phyloP scores from a whole-genome alignment of 2,797 vertebrate genomes.

The Pseudochirops cupreus region DNA sequence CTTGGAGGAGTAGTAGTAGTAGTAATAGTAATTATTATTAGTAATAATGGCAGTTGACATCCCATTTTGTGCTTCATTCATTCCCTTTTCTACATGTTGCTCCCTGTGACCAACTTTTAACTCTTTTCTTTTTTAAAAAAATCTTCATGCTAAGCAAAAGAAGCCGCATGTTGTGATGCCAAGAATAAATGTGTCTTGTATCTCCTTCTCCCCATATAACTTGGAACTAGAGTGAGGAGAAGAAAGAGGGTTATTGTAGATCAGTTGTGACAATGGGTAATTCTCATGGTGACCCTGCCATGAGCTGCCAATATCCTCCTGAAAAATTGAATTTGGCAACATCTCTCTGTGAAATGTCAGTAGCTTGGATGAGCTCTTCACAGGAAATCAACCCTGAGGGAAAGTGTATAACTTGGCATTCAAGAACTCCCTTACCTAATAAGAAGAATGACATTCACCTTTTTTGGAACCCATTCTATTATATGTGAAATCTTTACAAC shows the following conservation, averaged over 20 bases:
- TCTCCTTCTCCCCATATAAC: not conserved
- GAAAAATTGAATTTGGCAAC: not conserved
- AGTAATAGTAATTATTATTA: not conserved
- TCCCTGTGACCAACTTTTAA: conserved; percentile 56
- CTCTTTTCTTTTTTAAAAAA: conserved; percentile 64
- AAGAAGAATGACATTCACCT: not conserved
- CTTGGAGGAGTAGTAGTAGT: not conserved
- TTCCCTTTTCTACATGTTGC: conserved; percentile 62
- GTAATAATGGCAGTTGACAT: conserved; percentile 15
- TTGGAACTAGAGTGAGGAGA: conserved; percentile 19
- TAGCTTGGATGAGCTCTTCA: not conserved
- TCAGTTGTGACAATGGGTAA: conserved; percentile 15
- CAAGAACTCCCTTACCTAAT: not conserved
- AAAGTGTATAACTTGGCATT: not conserved
- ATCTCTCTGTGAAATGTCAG: conserved; percentile 24
- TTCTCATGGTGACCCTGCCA: conserved; percentile 47
- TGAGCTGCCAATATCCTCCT: not conserved
- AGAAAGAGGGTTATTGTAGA: conserved; percentile 18
- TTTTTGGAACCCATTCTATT: not conserved
- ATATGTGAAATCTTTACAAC: not conserved
- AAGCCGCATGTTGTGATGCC: conserved; percentile 54
- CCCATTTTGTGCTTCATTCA: conserved; percentile 61
- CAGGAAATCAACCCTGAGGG: not conserved
- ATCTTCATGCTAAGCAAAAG: conserved; percentile 28
- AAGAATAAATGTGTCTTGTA: conserved; percentile 50